These are phyloP conservation scores for Spermophilus dauricus DNA, from an alignment of 2,113 vertebrate species.

Conservation along the genomic window DNA sequence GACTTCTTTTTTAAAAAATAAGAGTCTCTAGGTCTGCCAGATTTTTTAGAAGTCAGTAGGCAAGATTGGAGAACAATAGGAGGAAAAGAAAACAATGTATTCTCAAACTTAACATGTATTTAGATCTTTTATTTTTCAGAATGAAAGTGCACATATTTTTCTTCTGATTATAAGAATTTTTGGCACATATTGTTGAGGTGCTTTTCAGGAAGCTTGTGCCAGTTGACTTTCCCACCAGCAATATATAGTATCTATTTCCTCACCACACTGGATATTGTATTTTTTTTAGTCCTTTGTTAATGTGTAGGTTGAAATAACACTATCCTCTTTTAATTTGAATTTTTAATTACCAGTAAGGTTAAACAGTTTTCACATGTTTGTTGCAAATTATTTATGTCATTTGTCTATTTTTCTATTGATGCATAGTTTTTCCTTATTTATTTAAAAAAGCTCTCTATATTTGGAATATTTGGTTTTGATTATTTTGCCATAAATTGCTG, in stretches of 20 bases:
- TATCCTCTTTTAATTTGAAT: constrained; percentile 3
- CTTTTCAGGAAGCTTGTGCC: constrained; percentile 52
- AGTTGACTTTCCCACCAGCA: constrained; percentile 57
- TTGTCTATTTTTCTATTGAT: constrained; percentile 31
- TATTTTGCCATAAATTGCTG: constrained; percentile 38
- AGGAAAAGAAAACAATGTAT: constrained; percentile 77
- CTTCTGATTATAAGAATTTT: constrained; percentile 57
- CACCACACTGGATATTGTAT: background rate
- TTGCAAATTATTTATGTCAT: background rate
- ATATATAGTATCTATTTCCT: background rate
- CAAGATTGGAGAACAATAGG: constrained; percentile 72
- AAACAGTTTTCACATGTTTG: background rate
- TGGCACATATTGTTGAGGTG: background rate
- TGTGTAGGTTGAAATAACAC: background rate
- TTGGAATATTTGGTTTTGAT: constrained; percentile 7
- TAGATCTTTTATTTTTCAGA: constrained; percentile 56
- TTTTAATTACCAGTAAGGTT: constrained; percentile 35
- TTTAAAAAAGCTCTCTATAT: background rate
- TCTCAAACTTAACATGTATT: constrained; percentile 56
- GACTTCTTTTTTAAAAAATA: background rate
- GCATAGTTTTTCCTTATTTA: background rate
- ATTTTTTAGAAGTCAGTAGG: constrained; percentile 56
- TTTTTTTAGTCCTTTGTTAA: background rate
- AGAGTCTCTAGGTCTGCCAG: constrained; percentile 48
- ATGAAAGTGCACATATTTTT: constrained; percentile 61